Evolutionary conservation across 2,113 vertebrate genomes (phyloP), one percentile per base, ranked within the genome.

Genomic region (Tupaia chinensis): DNA sequence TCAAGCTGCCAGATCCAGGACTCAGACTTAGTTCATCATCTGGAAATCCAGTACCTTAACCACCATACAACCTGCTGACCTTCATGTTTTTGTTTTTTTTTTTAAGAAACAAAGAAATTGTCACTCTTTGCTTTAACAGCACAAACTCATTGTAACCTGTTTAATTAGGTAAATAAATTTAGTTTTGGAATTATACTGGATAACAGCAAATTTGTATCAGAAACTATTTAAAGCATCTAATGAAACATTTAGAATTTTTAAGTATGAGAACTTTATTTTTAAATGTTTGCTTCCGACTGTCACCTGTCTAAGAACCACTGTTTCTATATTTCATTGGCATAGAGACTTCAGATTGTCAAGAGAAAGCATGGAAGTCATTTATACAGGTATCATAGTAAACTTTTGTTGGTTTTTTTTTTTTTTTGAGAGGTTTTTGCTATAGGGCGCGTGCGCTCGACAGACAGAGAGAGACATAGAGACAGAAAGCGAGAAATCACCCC

Each of bases 191-290:
- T 66, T 65, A 76, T 32, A 53, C 56, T 85, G 93, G 1, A 77
- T 7, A 84, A 89, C 8, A 25, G 1, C 11, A 73, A 83, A 68
- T 5, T n/a, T 44, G 5, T 4, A 60, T 79, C n/a, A 58, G 81
- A 44, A 90, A 74, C 70, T 65, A 79, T 15, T 66, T 69, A 56
- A 95, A 70, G 89, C 1, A 63, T 17, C 76, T n/a, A 69, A 78
- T 16, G 79, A 63, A 91, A 88, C 70, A 56, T 9, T 0, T 44
- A 60, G n/a, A 22, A 32, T 23, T 69, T 54, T 82, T 63, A 54
- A 66, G 65, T 69, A 22, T 25, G 58, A 61, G 19, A 61, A 80
- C 91, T 96, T 96, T 63, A 53, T 60, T 87, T 90, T 80, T 56
- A 70, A 73, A n/a, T 27, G 76, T 80, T 76, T 65, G 6, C 17